Conservation (phyloP, 2,888 invertebrate genomes). For the Agrotis puta region DNA sequence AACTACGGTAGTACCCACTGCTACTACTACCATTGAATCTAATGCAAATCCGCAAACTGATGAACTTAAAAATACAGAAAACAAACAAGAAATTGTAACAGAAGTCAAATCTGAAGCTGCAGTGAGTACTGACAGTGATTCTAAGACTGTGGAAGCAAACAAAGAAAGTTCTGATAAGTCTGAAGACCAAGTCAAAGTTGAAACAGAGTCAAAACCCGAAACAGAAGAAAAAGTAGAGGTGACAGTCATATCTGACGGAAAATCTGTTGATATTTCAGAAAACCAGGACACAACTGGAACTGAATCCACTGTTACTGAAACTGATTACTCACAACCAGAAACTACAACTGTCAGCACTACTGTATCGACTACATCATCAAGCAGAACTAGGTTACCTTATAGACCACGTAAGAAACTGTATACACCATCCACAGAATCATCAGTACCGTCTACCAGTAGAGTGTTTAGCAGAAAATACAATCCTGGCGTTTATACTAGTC, state of each 20-base stretch:
- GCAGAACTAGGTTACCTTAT: conserved; percentile 82
- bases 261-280: conserved; percentile 75
- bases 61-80: conserved; percentile 12
- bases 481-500: conserved; percentile 87
- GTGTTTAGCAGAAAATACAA: conserved; percentile 89
- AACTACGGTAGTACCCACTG: conserved; percentile 33
- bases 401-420: conserved; percentile 83
- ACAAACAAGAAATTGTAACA: conserved; percentile 8
- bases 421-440: conserved; percentile 84
- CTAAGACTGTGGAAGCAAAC: conserved; percentile 10
- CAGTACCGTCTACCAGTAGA: conserved; percentile 81
- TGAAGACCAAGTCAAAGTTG: conserved; percentile 13
- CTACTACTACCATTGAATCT: conserved; percentile 3
- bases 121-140: conserved; percentile 2
- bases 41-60: conserved; percentile 4
- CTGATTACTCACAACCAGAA: conserved; percentile 66
- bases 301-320: conserved; percentile 64
- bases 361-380: conserved; percentile 69
- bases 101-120: conserved; percentile 12
- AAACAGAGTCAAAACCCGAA: conserved; percentile 19
- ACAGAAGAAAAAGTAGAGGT: conserved; percentile 69
- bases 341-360: conserved; percentile 81
- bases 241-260: conserved; percentile 72
- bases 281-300: conserved; percentile 62
- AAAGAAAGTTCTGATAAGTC: conserved; percentile 10